Base-by-base conservation (phyloP, 2,113 vertebrate species). In the Caretta caretta region DNA sequence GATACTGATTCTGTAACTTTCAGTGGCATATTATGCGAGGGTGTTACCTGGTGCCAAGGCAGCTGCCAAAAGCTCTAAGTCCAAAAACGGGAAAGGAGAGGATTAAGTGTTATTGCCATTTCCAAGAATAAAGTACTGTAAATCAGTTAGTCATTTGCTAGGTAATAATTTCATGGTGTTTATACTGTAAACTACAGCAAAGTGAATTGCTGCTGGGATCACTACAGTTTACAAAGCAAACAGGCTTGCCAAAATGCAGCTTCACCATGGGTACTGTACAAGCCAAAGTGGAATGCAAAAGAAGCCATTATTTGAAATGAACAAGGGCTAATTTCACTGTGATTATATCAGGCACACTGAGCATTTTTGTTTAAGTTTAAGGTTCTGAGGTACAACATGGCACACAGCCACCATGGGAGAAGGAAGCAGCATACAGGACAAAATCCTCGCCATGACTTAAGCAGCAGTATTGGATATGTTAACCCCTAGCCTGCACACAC, bases 161-260 rank as follows among this genome's bases (percentile, higher is more conserved):
- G 90, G 90, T 96, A 96, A 96, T 96, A 94, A 96, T 96, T 95
- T 97, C 93, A 75, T 97, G 72, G 81, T 94, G 92, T 97, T 97
- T 96, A 92, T 93, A 93, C 10, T 92, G 92, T 92, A 95, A 96
- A 95, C 75, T 95, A 86, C 56, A 96, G 75, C 76, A 88, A 94
- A 96, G 90, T 79, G 89, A 91, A 90, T 59, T 83, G 90, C 89
- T 92, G 86, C 81, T 96, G 95, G 93, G 90, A 96, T 90, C 75
- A 81, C 81, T 2, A 0, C n/a, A 88, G 93, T 97, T 97, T 96
- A 92, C 79, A 93, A 94, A 95, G 89, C 85, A 83, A 90, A 97
- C 57, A 59, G 54, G 89, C 75, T 90, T 96, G 95, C 93, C 96
- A 97, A 93, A 95, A 95, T 24, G 75, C 87, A 95, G 54, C 65